Evolutionary conservation across 2,888 invertebrate species (phyloP).

Genomic region (Tenthredo distinguenda): DNA sequence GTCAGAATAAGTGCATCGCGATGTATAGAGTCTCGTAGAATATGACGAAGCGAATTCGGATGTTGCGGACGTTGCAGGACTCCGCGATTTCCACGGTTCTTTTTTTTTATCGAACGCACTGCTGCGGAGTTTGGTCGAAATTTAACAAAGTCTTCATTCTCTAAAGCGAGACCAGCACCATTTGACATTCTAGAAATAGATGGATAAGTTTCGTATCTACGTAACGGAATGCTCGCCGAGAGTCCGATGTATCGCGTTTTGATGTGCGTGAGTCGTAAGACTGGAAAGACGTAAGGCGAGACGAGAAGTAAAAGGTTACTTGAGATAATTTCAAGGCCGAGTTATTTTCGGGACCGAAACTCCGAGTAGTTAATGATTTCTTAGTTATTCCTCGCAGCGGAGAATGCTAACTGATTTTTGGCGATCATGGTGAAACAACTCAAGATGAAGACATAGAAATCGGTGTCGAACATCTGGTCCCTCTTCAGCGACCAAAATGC

Average conservation of each 20-base stretch:
- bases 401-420: neutral
- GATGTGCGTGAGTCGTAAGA: neutral
- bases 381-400: neutral
- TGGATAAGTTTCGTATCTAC: neutral
- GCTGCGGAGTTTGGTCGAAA: neutral
- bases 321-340: slow-evolving; percentile 7
- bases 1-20: slow-evolving; percentile 52
- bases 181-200: neutral
- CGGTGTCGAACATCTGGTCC: neutral
- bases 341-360: slow-evolving; percentile 1
- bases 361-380: neutral
- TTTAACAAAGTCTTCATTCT: neutral
- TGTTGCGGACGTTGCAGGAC: neutral
- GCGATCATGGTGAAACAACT: neutral
- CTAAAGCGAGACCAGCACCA: neutral
- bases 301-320: slow-evolving; percentile 3
- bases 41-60: slow-evolving; percentile 37
- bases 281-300: neutral
- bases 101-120: neutral
- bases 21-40: slow-evolving; percentile 34
- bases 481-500: neutral
- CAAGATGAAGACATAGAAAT: neutral
- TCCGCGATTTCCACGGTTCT: neutral
- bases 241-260: neutral
- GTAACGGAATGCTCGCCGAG: no score